Evolutionary conservation across 2,888 invertebrate species (phyloP), one percentile per base, ranked within the genome.

Genomic region (Macaria liturata): DNA sequence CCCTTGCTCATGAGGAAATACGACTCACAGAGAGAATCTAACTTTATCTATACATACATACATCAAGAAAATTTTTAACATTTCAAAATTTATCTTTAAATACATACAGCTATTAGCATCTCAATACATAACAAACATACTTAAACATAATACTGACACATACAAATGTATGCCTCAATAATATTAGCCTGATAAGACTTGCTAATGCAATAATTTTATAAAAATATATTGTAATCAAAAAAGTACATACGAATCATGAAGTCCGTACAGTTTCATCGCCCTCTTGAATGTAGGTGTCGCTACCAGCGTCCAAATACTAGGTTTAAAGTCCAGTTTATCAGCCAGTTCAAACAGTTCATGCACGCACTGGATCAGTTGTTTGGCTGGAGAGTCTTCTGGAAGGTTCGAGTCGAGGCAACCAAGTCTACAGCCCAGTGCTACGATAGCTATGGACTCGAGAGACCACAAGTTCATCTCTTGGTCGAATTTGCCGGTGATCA

Each of bases 381-480:
- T 78, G 3, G 74, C 84, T 37, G 81, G 81, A 0, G 85, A 85
- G 46, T 85, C 75, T 42, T 75, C 74, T 0, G 81, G 69, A 9
- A 88, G 62, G 44, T 81, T 75, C 0, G 77, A 65, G 46, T 83
- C 74, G 0, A 89, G 72, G 59, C 86, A 87, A 51, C 86, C 84
- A 0, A 90, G 69, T 0, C 89, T 78, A 8, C 77, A 76, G 0
- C 90, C 90, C 2, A 90, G 69, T 1, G 86, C 85, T 0, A 90
- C 82, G 44, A 86, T 73, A 0, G 75, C 83, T n/a, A 87, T 80
- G 0, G 93, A 94, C 74, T 95, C 95, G 34, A 95, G 75, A 0
- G 94, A 91, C 95, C 95, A 95, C 67, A 93, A 88, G 61, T 93
- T 92, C 69, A 94, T 81, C 75, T 94, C 93, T 39, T 86, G 84